These are phyloP conservation scores for Pituophis catenifer DNA, from an alignment of 2,113 vertebrate species.

Conservation along the genomic window DNA sequence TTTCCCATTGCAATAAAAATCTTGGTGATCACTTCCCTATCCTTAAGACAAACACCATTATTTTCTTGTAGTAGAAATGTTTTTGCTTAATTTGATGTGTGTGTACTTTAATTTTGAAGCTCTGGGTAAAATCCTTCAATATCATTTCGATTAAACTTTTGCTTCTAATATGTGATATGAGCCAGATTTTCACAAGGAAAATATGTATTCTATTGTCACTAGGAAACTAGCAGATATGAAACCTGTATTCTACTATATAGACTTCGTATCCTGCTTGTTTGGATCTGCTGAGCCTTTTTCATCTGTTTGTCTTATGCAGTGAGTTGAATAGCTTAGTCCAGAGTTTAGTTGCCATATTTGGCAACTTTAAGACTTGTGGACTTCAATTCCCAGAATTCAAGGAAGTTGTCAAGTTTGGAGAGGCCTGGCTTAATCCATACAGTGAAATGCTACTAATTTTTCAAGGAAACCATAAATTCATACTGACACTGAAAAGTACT, in stretches of 20 bases:
- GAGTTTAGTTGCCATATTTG: too few relatives aligned
- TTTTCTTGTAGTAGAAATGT: not conserved
- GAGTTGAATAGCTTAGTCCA: not conserved
- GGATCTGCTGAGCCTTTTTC: not conserved
- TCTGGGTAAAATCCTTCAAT: not conserved
- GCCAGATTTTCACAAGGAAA: not conserved
- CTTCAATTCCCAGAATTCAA: not conserved
- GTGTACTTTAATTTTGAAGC: not conserved
- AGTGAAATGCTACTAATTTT: not conserved
- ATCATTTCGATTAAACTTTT: not conserved
- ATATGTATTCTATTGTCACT: not conserved
- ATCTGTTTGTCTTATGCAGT: not conserved
- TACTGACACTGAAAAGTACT: not conserved
- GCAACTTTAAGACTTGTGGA: too few relatives aligned
- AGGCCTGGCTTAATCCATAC: not conserved
- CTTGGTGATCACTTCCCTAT: too few relatives aligned
- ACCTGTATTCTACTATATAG: too few relatives aligned
- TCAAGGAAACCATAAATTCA: slow-evolving; percentile 4
- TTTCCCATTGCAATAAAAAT: too few relatives aligned
- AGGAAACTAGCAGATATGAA: not conserved
- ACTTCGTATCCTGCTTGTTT: not conserved
- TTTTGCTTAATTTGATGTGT: not conserved
- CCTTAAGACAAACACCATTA: too few relatives aligned
- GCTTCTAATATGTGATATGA: not conserved
- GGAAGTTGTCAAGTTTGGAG: too few relatives aligned